Evolutionary conservation across 2,888 invertebrate species (phyloP), one percentile per base, ranked within the genome.

Genomic region (Mongoloraphidia duomilia): DNA sequence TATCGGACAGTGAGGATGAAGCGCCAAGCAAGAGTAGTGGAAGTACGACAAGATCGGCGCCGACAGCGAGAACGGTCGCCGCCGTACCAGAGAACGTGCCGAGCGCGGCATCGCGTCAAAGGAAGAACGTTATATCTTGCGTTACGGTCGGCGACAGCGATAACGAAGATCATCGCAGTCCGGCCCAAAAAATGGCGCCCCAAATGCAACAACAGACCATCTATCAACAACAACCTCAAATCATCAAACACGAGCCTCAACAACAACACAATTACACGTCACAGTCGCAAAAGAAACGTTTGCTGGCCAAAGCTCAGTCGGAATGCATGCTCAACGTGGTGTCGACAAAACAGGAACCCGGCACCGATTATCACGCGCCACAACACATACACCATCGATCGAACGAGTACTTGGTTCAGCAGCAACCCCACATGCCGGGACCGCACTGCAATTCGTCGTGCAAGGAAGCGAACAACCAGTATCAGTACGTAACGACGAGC

Each of bases 1-100:
- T 93, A 60, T 90, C 89, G 13, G 95, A 95, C 65, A 93, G 92
- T 59, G 94, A 94, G 63, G 94, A 94, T 63, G 94, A 95, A 61
- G 72, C 76, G 48, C 71, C 72, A 9, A 72, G 58, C 69, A 72
- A 56, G 66, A 71, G 47, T 67, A 71, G 58, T 63, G 66, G 9
- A 69, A 68, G 54, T 56, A 57, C 41, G 58, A 55, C 51, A 9
- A 49, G 13, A 47, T 49, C 51, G 37, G 43, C 46, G 10, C 35
- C 42, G 34, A 45, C 41, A 36, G 45, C 46, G 34, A 14, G 46
- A 39, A 33, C 52, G 52, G 46, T 46, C 54, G 48, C 43, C 53
- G 14, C 51, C 50, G 40, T 52, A 46, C 51, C 49, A 38, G 38
- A 41, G 12, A 33, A 36, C 37, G 44, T 41, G 40, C 56, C 70